Conservation (phyloP, 1,140 invertebrate genomes). For the Procambarus virginalis region DNA sequence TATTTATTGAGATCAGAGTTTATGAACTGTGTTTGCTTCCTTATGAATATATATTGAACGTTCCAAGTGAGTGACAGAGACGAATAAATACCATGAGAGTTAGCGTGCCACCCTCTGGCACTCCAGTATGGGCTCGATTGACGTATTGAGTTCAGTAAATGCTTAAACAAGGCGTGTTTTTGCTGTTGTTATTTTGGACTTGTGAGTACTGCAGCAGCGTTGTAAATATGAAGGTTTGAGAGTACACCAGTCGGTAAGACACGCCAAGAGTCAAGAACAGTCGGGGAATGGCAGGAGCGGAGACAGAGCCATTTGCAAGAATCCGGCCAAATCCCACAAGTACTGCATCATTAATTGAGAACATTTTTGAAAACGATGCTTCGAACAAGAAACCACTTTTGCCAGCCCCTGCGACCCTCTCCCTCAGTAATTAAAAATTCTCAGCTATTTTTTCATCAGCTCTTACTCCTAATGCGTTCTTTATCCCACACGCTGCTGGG, state of each 20-base stretch:
- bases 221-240: too few relatives aligned
- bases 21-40: too few relatives aligned
- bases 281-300: neutral
- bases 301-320: slow-evolving; percentile 15
- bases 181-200: neutral
- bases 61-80: too few relatives aligned
- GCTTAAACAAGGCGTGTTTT: too few relatives aligned
- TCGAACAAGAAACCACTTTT: slow-evolving; percentile 25
- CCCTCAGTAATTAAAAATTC: slow-evolving; percentile 52
- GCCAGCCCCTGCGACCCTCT: neutral
- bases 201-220: too few relatives aligned
- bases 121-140: too few relatives aligned
- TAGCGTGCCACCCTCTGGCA: too few relatives aligned
- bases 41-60: too few relatives aligned
- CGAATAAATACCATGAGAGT: too few relatives aligned
- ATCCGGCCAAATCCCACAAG: slow-evolving; percentile 27
- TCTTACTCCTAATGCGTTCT: slow-evolving; percentile 55
- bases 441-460: slow-evolving; percentile 51
- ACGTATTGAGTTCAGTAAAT: too few relatives aligned
- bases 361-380: slow-evolving; percentile 37
- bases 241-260: too few relatives aligned
- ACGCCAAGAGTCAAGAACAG: neutral
- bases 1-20: too few relatives aligned
- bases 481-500: slow-evolving; percentile 24
- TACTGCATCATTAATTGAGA: slow-evolving; percentile 55